Base-by-base conservation (phyloP, 2,797 vertebrate species). In the Danionella dracula region DNA sequence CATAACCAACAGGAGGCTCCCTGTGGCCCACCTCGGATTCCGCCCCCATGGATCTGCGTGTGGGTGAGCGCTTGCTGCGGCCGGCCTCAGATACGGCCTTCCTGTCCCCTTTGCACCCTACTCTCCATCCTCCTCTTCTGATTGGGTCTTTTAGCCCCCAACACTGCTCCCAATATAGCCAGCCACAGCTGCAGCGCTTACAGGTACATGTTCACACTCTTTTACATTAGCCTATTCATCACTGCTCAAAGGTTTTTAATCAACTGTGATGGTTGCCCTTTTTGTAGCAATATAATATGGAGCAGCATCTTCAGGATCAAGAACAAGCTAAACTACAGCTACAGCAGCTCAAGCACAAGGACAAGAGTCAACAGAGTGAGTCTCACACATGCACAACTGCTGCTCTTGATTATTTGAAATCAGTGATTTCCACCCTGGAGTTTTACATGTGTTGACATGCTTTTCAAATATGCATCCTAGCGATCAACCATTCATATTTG, bases 31-130 rank as follows among this genome's bases (percentile, higher is more conserved):
- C 88, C 75, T 86, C 86, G 73, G 90, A 86, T 79, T 53, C 76
- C 19, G 84, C 74, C 78, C 91, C 91, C 89, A 98, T 98, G 95
- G 95, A 97, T 87, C 92, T 98, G 79, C 86, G 93, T 56, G 88
- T 96, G 76, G 93, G 94, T 73, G 94, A 95, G 83, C 90, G 94
- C 73, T 81, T 83, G 72, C 87, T 92, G 84, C 92, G 92, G 81
- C 90, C 92, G 4, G 82, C 89, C 45, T 90, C 93, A 0, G 92
- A 97, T 83, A 90, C 92, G 21, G 73, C 92, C 0, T 83, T 98
- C 78, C 89, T 96, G 83, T 91, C 92, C 54, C 86, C 91, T 0
- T 89, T 93, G 81, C 92, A 92, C 74, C 93, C 91, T 41, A 86
- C 93, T 67, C 82, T 95, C 68, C 92, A 92, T 73, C 93, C 91